Base-by-base conservation (phyloP, 2,888 invertebrate genomes). In the Lagria hirta region DNA sequence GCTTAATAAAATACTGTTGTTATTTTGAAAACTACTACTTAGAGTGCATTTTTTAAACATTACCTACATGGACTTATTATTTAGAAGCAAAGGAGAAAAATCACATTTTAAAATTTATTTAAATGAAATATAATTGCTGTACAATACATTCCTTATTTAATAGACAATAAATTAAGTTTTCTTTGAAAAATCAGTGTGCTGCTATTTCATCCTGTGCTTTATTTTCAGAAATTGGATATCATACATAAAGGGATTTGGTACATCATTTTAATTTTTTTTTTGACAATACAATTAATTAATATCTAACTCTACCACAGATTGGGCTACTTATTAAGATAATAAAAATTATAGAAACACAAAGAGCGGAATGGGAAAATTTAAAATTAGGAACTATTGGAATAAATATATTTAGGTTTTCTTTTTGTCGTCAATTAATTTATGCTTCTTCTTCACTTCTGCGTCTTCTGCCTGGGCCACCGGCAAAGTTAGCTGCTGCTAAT, bases 391-490 rank as follows among this genome's bases (percentile, higher is more conserved):
- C 47, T 46, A 33, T 32, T 43, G 47, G 38, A 47, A 38, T n/a
- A n/a, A 23, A 10, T 36, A 8, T 16, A 28, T 26, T 8, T 21
- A 22, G 12, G 8, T n/a, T 21, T 29, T 21, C 28, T 16, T 11
- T 41, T 10, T 32, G 18, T 37, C 12, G 30, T 13, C 24, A 16
- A 8, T 35, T n/a, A n/a, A n/a, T 40, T 62, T 62, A 64, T 55
- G 58, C 68, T 16, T 64, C 64, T 40, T 65, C 65, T 41, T 64
- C 75, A 54, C 82, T 80, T 51, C 91, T 84, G 66, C 91, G 85
- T 82, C 86, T 87, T 72, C 91, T 81, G 57, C 92, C 91, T 1
- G 92, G 92, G 5, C 92, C 91, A 2, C 86, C 88, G 12, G 92
- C 88, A 74, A 83, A 90, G 73, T 90, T 90, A 55, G 93, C 93